A percentile compares a stretch with the other conserved stretches of the same genome.
Evolutionary conservation across 2,797 vertebrate genomes (phyloP).

Genomic region (Tiaroga cobitis): DNA sequence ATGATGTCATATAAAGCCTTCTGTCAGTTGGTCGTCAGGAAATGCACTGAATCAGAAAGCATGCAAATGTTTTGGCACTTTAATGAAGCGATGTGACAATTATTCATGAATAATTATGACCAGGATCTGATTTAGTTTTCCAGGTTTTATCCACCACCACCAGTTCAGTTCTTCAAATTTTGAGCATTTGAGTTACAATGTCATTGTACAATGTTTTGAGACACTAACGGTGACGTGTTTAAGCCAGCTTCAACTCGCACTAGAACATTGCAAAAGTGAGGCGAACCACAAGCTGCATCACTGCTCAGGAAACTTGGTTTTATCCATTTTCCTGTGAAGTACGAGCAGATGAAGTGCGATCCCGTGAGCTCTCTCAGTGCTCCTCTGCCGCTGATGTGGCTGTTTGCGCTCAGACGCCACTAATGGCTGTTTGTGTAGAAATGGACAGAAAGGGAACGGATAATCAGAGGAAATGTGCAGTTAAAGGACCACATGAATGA

Average conservation of each 20-base stretch:
- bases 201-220: no score
- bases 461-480: not conserved
- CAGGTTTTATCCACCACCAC: not conserved
- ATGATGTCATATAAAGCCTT: not conserved
- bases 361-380: not conserved
- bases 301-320: slow-evolving; percentile 28
- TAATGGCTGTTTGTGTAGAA: slow-evolving; percentile 4
- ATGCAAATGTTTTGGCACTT: not conserved
- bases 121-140: not conserved
- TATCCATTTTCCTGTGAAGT: slow-evolving; percentile 21
- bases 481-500: not conserved
- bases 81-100: slow-evolving; percentile 1
- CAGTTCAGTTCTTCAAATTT: no score
- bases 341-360: slow-evolving; percentile 53
- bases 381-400: slow-evolving; percentile 21
- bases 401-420: slow-evolving; percentile 26
- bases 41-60: not conserved
- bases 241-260: not conserved
- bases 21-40: not conserved
- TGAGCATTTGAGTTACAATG: not conserved
- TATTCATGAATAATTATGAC: not conserved
- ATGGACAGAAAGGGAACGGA: not conserved
- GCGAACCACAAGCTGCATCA: slow-evolving; percentile 20
- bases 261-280: slow-evolving; percentile 10
- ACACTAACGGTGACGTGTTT: slow-evolving; percentile 13